Conservation (phyloP, 2,797 vertebrate species). For the Rhodeus uyekii region DNA sequence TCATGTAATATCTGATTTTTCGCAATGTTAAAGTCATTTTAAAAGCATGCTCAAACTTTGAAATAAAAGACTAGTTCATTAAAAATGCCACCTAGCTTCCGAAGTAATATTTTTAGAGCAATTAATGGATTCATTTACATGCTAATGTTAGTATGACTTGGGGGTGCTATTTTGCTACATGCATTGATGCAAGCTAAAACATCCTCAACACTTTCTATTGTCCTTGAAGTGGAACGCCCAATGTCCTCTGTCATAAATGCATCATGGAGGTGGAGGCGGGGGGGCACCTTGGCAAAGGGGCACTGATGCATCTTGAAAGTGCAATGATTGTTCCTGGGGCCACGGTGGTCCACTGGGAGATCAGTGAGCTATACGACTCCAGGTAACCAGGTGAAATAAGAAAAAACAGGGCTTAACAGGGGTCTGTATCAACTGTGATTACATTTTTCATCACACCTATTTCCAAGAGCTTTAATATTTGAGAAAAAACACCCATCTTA, state of each 20-base stretch:
- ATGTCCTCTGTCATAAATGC: constrained; percentile 45
- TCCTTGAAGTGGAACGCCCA: constrained; percentile 49
- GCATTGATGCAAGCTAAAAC: constrained; percentile 52
- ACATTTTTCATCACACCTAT: constrained; percentile 1
- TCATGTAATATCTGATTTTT: constrained; percentile 13
- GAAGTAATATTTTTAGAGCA: constrained; percentile 41
- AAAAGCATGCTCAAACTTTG: constrained; percentile 39
- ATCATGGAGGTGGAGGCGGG: no score
- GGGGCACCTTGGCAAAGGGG: constrained; percentile 49
- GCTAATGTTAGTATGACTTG: constrained; percentile 39
- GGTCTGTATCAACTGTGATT: constrained; percentile 2
- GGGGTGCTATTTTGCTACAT: constrained; percentile 38
- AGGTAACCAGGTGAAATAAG: constrained; percentile 58
- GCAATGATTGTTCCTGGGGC: constrained; percentile 61
- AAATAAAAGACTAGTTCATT: constrained; percentile 43
- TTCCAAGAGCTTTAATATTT: constrained; percentile 18
- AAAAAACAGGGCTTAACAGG: constrained; percentile 46
- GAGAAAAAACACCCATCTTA: not conserved
- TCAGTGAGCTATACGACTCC: constrained; percentile 44
- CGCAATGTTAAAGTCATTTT: constrained; percentile 12
- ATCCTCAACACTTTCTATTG: constrained; percentile 37
- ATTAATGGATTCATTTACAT: constrained; percentile 52
- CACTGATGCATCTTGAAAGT: constrained; percentile 52
- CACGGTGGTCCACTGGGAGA: constrained; percentile 2
- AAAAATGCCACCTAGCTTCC: constrained; percentile 19